Evolutionary conservation across 2,797 vertebrate species (phyloP), one percentile per base, ranked within the genome.

Genomic region (Lycodopsis pacificus): DNA sequence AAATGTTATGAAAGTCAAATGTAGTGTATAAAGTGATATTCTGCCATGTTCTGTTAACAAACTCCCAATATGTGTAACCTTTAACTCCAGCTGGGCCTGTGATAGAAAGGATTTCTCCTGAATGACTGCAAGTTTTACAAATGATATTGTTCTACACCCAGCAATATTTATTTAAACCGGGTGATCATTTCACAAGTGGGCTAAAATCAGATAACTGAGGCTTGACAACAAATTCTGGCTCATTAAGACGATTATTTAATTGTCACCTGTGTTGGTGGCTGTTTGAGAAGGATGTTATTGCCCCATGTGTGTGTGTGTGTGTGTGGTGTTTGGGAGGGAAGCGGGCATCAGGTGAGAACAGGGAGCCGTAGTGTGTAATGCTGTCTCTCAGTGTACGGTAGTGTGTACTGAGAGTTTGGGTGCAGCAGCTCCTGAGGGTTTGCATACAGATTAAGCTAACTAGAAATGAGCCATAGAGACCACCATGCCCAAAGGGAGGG

Each of bases 371-470:
- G 40, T 54, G 30, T 86, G 76, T 77, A 67, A 78, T 69, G n/a
- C 64, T 74, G 64, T 30, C 74, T 84, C 81, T 82, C 73, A 82
- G 56, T 64, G 49, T 17, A 19, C 59, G 58, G 48, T 72, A 80
- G 62, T 62, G 61, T 77, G 63, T 48, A 48, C 73, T 82, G 66
- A 81, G 73, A 79, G 76, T 83, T 89, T 83, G 57, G 75, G 76
- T 77, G 72, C 59, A 74, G 80, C 82, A 48, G 69, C 80, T 85
- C 73, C 77, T 73, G 46, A 78, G 83, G 77, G 76, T 87, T 83
- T 88, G 85, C 82, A 86, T 89, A 85, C 77, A 86, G 79, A 89
- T 89, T 81, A 79, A 82, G 79, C 73, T 91, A 87, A 91, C 90
- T 74, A 86, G 71, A 80, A 85, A 85, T 73, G 76, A 90, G 82